Evolutionary conservation across 2,113 vertebrate genomes (phyloP), one percentile per base, ranked within the genome.

Genomic region (Speoplatyrhinus poulsoni): DNA sequence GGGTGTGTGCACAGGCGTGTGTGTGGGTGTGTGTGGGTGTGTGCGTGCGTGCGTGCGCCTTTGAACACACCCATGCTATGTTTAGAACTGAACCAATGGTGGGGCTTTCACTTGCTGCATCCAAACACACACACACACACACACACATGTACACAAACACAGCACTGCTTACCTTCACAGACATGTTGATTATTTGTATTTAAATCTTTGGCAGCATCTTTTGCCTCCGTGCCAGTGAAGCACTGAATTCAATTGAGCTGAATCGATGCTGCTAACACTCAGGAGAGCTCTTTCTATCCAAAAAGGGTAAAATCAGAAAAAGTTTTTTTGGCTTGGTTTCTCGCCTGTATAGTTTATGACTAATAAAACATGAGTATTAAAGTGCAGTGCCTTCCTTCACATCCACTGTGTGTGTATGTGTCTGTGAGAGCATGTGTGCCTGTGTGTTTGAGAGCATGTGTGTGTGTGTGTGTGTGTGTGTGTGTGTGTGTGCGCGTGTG

Each of bases 301-400:
- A 76, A 87, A 80, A 55, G 66, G 71, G 75, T 83, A 69, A 76
- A 78, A 77, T 79, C 63, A 74, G 57, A 32, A 63, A 9, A 7
- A 69, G 54, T 56, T 73, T 77, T 81, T 87, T 82, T 67, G 76
- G 77, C 76, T 58, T 41, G 36, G 60, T 57, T 72, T 47, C 16
- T 47, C 63, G 59, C 36, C 46, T 52, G 52, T 46, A 53, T 71
- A 46, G 47, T 85, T 81, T 79, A 81, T 71, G 71, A 49, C 72
- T 72, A 60, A 82, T 77, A 87, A 84, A 81, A 73, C 65, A 72
- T 57, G 71, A 33, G 61, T 60, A 60, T 64, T 66, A 69, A n/a
- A 83, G 33, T 64, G 46, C 54, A 49, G 19, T 62, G 56, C 62
- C 50, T 60, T 76, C 72, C 26, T 60, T 12, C 55, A 41, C 46